Evolutionary conservation across 1,140 invertebrate genomes (phyloP), one percentile per base, ranked within the genome.

Genomic region (Macrostomum lignano): DNA sequence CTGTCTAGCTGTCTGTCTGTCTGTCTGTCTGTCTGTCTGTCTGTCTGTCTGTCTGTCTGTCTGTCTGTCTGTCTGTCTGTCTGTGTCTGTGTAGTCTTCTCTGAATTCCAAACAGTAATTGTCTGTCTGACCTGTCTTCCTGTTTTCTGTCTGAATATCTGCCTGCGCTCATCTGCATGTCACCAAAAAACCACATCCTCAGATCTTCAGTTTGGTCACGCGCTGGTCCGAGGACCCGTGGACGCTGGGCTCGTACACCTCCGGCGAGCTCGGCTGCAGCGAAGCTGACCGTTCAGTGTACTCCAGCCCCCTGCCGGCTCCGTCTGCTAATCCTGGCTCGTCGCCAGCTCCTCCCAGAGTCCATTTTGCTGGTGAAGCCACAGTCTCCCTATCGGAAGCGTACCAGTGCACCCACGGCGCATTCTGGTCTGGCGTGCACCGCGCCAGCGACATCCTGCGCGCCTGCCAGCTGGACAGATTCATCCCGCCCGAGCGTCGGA

Each of bases 291-390:
- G 32, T 14, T 11, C 14, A 21, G 5, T 4, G 4, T 33, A 33
- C 20, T 22, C 32, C 4, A 33, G 22, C 17, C 4, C 32, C 3
- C 11, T 33, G 14, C 10, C 9, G 4, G 32, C 24, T 13, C 7
- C 6, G 26, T 11, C 10, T 21, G 10, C 14, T 22, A 4, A n/a
- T 21, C 32, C 32, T 3, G n/a, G 32, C n/a, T n/a, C n/a, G n/a
- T n/a, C n/a, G n/a, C n/a, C n/a, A n/a, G n/a, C n/a, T n/a, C n/a
- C n/a, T n/a, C n/a, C n/a, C n/a, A n/a, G 26, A 9, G 19, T 28
- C 4, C 19, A 15, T 9, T 33, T 33, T 33, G 32, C 32, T 7
- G 32, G 32, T 3, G 32, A 33, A 33, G 32, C 11, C 9, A 33
- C 32, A 6, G 11, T 33, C 5, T 14, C 14, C 20, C n/a, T 11